These are phyloP conservation scores for Dione juno DNA, from an alignment of 2,888 invertebrate genomes.

Conservation along the genomic window DNA sequence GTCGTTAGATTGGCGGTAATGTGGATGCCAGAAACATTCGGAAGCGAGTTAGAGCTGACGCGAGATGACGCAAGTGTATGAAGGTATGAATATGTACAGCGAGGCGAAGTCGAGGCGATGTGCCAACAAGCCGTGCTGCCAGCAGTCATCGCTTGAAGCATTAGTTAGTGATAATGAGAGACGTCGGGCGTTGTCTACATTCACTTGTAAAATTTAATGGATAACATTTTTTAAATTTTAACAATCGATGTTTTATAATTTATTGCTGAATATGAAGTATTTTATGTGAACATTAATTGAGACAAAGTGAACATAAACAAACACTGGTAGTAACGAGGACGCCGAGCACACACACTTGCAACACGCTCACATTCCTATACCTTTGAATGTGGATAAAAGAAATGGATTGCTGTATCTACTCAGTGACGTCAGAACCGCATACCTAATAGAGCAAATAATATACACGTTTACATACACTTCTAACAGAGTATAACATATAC, in stretches of 20 bases:
- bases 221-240: too few relatives aligned
- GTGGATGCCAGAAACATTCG: slow-evolving; percentile 47
- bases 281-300: slow-evolving; percentile 18
- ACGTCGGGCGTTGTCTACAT: slow-evolving; percentile 53
- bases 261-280: background rate
- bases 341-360: slow-evolving; percentile 71
- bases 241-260: background rate
- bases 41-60: slow-evolving; percentile 71
- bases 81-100: slow-evolving; percentile 49
- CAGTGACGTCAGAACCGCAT: slow-evolving; percentile 82
- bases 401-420: slow-evolving; percentile 80
- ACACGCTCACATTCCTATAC: slow-evolving; percentile 82
- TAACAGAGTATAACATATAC: slow-evolving; percentile 6
- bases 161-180: slow-evolving; percentile 63
- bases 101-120: slow-evolving; percentile 53
- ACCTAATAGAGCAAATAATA: slow-evolving; percentile 80
- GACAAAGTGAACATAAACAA: slow-evolving; percentile 57
- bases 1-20: background rate
- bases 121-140: slow-evolving; percentile 60
- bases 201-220: slow-evolving; percentile 35
- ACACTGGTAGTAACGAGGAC: slow-evolving; percentile 55
- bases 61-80: slow-evolving; percentile 52
- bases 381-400: slow-evolving; percentile 80
- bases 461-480: slow-evolving; percentile 62
- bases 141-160: slow-evolving; percentile 69